Evolutionary conservation across 2,113 vertebrate genomes (phyloP).

Genomic region (Corythoichthys intestinalis): DNA sequence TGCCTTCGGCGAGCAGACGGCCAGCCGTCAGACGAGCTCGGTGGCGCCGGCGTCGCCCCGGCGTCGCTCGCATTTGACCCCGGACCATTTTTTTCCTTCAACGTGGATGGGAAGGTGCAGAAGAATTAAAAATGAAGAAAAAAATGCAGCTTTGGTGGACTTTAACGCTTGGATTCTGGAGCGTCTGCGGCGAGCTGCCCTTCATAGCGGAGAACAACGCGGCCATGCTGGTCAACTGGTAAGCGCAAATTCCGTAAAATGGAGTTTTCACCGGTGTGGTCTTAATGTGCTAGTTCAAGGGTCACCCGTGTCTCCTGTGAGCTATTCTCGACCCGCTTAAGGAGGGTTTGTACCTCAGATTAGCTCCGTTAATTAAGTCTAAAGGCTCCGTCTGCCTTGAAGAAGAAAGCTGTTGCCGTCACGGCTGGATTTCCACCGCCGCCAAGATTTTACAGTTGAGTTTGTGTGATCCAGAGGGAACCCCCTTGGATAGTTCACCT

Average conservation of each 20-base stretch:
- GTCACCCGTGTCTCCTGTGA: slow-evolving; percentile 27
- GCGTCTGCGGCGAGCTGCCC: slow-evolving; percentile 81
- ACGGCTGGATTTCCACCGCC: slow-evolving; percentile 15
- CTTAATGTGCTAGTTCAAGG: slow-evolving; percentile 55
- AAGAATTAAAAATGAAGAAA: slow-evolving; percentile 14
- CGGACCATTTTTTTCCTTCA: slow-evolving; percentile 33
- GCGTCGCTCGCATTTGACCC: slow-evolving; percentile 43
- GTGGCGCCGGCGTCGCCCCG: slow-evolving; percentile 35
- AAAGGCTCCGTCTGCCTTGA: slow-evolving; percentile 23
- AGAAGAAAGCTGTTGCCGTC: neutral
- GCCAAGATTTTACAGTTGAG: neutral
- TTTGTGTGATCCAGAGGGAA: slow-evolving; percentile 14
- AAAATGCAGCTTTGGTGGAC: slow-evolving; percentile 80
- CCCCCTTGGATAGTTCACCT: slow-evolving; percentile 17
- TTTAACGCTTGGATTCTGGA: slow-evolving; percentile 77
- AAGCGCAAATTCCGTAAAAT: neutral
- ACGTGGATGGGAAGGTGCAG: slow-evolving; percentile 48
- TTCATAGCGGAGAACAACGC: slow-evolving; percentile 91
- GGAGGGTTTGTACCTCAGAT: slow-evolving; percentile 70
- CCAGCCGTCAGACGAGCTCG: slow-evolving; percentile 37
- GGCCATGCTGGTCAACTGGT: slow-evolving; percentile 91
- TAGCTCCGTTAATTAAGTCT: slow-evolving; percentile 65
- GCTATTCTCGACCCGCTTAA: slow-evolving; percentile 65
- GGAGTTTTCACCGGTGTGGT: neutral
- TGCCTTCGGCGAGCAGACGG: slow-evolving; percentile 52